Evolutionary conservation across 2,888 invertebrate genomes (phyloP).

Genomic region (Apotomis turbidana): DNA sequence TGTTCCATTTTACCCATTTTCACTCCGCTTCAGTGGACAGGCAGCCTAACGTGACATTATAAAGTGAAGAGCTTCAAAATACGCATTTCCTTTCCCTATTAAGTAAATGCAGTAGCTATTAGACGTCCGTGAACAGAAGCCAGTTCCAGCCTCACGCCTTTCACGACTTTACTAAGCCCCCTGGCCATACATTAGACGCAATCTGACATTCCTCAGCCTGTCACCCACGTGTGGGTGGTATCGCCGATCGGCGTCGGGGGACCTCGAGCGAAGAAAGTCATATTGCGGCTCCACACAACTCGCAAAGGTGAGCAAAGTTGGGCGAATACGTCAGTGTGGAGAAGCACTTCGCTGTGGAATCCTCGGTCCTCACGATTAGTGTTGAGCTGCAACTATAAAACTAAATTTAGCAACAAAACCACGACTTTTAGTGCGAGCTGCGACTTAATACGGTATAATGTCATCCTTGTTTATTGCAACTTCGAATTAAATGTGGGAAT

Average conservation of each 20-base stretch:
- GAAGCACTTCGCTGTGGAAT: too few relatives aligned
- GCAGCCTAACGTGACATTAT: too few relatives aligned
- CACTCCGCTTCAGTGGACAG: too few relatives aligned
- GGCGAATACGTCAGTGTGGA: too few relatives aligned
- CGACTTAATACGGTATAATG: constrained; percentile 9
- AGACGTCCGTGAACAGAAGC: constrained; percentile 7
- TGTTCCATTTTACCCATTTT: too few relatives aligned
- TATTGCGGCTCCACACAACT: too few relatives aligned
- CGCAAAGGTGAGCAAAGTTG: too few relatives aligned
- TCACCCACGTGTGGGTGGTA: constrained; percentile 4
- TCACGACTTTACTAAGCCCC: neutral
- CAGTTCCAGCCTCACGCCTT: neutral
- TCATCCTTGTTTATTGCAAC: constrained; percentile 17
- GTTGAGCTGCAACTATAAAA: too few relatives aligned
- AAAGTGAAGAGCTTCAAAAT: too few relatives aligned
- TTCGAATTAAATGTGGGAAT: neutral
- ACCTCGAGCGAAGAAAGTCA: too few relatives aligned
- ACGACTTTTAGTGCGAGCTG: neutral
- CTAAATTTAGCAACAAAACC: neutral
- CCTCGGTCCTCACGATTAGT: too few relatives aligned
- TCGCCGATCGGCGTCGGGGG: neutral
- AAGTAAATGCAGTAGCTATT: neutral
- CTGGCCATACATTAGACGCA: constrained; percentile 8
- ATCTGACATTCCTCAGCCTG: constrained; percentile 12
- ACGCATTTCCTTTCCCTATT: too few relatives aligned